Base-by-base conservation (phyloP, 2,888 invertebrate species). In the Branchellion lobata region DNA sequence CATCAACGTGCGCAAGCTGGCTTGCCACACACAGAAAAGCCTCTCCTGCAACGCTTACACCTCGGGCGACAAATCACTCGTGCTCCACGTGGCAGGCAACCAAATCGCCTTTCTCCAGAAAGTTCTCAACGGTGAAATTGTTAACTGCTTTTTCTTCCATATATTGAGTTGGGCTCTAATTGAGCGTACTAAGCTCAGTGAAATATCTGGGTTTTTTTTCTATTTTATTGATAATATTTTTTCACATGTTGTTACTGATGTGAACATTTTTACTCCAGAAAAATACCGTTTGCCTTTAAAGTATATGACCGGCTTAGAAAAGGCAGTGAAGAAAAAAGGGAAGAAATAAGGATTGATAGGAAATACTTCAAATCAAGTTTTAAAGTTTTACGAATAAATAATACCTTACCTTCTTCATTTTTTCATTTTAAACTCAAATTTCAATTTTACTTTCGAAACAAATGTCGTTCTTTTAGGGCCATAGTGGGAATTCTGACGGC, bases 271-370 rank as follows among this genome's bases (percentile, higher is more conserved):
- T 57, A 18, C 21, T 57, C 3, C 61, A 57, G 61, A 57, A 57
- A 57, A 57, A n/a, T 57, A 57, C 24, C 14, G 24, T 18, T 5
- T 57, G 5, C 11, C 61, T 57, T 24, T 5, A 57, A 57, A 57
- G 21, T 24, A 57, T n/a, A 57, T 57, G 61, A n/a, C n/a, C 24
- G 61, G 61, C 3, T 57, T 57, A n/a, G 61, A 57, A 57, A 57
- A 57, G 61, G 61, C 61, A 57, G 61, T 5, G n/a, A 57, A 57
- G 24, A 57, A 57, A 24, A 57, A 57, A n/a, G 21, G 21, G 24
- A 24, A 5, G n/a, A 57, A 57, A 8, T 14, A 57, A 57, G 5
- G 24, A 57, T 14, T 40, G 40, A 5, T 40, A 5, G 40, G n/a
- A n/a, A n/a, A n/a, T n/a, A n/a, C n/a, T n/a, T n/a, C n/a, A n/a